Evolutionary conservation across 2,113 vertebrate species (phyloP).

Genomic region (Psilopsiagon aymara): DNA sequence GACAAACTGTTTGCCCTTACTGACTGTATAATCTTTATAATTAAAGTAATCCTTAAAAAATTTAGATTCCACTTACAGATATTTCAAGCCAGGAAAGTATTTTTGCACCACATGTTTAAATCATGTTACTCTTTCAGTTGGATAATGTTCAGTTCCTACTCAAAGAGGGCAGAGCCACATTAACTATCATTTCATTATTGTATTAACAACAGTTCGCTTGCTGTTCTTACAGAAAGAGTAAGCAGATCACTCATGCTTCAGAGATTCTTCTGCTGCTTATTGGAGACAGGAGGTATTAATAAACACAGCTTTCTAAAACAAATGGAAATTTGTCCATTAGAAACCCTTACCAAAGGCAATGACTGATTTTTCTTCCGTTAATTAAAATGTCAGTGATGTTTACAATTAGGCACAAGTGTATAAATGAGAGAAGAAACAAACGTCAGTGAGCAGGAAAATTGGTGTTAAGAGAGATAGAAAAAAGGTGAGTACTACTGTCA

Average conservation of each 20-base stretch:
- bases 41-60: conserved; percentile 6
- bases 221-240: background rate
- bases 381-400: background rate
- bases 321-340: background rate
- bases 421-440: background rate
- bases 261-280: conserved; percentile 12
- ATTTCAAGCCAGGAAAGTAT: conserved; percentile 8
- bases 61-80: background rate
- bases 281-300: background rate
- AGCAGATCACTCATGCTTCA: conserved; percentile 52
- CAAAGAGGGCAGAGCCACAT: background rate
- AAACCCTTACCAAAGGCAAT: background rate
- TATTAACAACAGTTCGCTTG: conserved; percentile 68
- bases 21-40: background rate
- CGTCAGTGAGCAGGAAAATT: background rate
- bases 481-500: fast-evolving
- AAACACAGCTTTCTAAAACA: background rate
- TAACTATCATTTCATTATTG: conserved; percentile 63
- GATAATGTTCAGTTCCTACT: conserved; percentile 28
- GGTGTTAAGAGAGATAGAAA: background rate
- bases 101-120: conserved; percentile 53
- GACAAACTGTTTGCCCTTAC: background rate
- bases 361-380: background rate
- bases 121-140: conserved; percentile 47
- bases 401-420: background rate